These are phyloP conservation scores for Hydra vulgaris DNA, from an alignment of 30 jellyfish, hydroid and myxozoan species.

Conservation along the genomic window DNA sequence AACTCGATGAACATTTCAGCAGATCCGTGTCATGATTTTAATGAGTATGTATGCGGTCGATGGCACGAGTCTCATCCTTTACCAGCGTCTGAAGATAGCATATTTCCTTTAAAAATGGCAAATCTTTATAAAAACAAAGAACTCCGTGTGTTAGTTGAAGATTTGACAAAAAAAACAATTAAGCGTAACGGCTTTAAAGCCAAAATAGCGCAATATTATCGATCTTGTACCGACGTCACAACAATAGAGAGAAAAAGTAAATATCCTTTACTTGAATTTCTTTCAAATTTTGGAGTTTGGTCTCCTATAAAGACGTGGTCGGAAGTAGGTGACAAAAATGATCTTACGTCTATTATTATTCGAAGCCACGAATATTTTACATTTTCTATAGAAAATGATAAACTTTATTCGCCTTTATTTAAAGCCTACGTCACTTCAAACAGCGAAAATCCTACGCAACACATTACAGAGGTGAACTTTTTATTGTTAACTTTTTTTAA, in stretches of 20 bases:
- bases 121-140: slow-evolving; percentile 6
- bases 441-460: slow-evolving; percentile 29
- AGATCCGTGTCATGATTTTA: slow-evolving; percentile 24
- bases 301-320: slow-evolving; percentile 18
- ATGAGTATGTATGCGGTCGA: slow-evolving; percentile 17
- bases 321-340: slow-evolving; percentile 1
- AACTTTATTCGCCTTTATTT: slow-evolving; percentile 38
- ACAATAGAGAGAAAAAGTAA: slow-evolving; percentile 7
- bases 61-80: slow-evolving; percentile 10
- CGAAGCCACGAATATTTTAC: neutral
- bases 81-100: slow-evolving; percentile 17
- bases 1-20: slow-evolving; percentile 20
- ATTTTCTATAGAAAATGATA: neutral
- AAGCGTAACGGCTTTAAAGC: slow-evolving; percentile 8
- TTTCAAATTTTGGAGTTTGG: slow-evolving; percentile 19
- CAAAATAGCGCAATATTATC: slow-evolving; percentile 8
- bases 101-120: slow-evolving; percentile 10
- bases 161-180: neutral
- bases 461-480: slow-evolving; percentile 37
- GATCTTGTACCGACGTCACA: slow-evolving; percentile 5
- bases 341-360: neutral
- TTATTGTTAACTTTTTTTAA: too few relatives aligned
- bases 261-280: slow-evolving; percentile 12
- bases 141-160: neutral
- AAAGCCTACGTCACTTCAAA: slow-evolving; percentile 42